Base-by-base conservation (phyloP, 2,888 invertebrate genomes). In the Camptogramma bilineatum region DNA sequence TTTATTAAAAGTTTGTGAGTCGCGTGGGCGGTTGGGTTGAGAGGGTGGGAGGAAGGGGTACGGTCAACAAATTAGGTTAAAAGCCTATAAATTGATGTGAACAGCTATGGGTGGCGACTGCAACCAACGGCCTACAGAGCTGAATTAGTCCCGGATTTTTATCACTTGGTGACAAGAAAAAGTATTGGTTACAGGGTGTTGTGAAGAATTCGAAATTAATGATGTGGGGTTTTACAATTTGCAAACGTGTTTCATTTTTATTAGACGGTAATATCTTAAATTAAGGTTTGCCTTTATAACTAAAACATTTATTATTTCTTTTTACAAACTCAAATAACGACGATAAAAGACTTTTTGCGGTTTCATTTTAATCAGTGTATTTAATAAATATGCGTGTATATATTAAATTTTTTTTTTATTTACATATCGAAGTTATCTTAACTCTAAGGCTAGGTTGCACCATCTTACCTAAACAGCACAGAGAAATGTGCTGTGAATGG, bases 81-180 rank as follows among this genome's bases (percentile, higher is more conserved):
- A 91, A 91, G 91, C 90, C 89, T 88, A 92, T 91, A 91, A 93
- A 91, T 91, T 87, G 87, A 89, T 87, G 88, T 87, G 85, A 87
- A 85, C 87, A 85, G 86, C 86, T 78, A 82, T 91, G 91, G 90
- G 92, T 91, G 91, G 91, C 87, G 84, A 86, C 34, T 39, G 34
- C 34, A 39, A 39, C 82, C 85, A 83, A 73, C 81, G 79, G 79
- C 76, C 79, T 83, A 87, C 86, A 83, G 78, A 84, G 68, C 82
- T 85, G 91, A 91, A 93, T 91, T 92, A 89, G 91, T 84, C 86
- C 85, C 88, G 81, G 86, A 83, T 86, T 86, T 88, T 91, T 91
- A 90, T 91, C 88, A 87, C 79, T 81, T 77, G 80, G 86, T 88
- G 90, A 91, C 90, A 91, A 85, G 86, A 90, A 88, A 87, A 85